Evolutionary conservation across 2,797 vertebrate species (phyloP).

Genomic region (Otus scops): DNA sequence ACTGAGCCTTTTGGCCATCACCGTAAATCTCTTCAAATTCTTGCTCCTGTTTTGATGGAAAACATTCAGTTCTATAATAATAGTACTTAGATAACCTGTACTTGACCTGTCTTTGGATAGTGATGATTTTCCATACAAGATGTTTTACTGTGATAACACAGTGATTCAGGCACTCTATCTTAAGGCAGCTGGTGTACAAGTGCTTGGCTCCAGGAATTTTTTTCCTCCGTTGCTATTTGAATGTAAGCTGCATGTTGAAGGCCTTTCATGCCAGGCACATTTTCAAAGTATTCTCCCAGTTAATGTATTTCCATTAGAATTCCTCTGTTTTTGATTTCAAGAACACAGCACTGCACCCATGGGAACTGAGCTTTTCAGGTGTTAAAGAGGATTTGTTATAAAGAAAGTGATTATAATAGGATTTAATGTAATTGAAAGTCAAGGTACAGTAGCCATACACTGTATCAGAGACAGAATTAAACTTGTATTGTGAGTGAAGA

Average conservation of each 20-base stretch:
- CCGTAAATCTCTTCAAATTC: conserved; percentile 37
- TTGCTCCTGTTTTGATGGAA: conserved; percentile 48
- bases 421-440: conserved; percentile 81
- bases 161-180: conserved; percentile 70
- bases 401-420: conserved; percentile 81
- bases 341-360: conserved; percentile 69
- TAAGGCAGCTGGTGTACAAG: conserved; percentile 68
- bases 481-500: conserved; percentile 60
- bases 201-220: conserved; percentile 60
- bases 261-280: conserved; percentile 56
- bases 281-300: conserved; percentile 62
- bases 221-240: conserved; percentile 55
- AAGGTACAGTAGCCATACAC: conserved; percentile 76
- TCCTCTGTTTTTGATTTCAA: conserved; percentile 72
- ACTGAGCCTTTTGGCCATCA: conserved; percentile 8
- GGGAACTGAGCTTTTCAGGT: conserved; percentile 78
- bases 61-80: conserved; percentile 63
- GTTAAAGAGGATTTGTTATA: conserved; percentile 82
- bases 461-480: conserved; percentile 70
- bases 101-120: conserved; percentile 67
- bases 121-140: conserved; percentile 74
- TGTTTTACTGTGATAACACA: conserved; percentile 68
- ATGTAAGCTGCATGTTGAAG: conserved; percentile 38
- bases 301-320: conserved; percentile 69
- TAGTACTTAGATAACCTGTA: conserved; percentile 68